A percentile compares a stretch with the other conserved stretches of the same genome.
These are phyloP conservation scores for Datnioides undecimradiatus DNA, from an alignment of 2,113 vertebrate species.

Conservation along the genomic window DNA sequence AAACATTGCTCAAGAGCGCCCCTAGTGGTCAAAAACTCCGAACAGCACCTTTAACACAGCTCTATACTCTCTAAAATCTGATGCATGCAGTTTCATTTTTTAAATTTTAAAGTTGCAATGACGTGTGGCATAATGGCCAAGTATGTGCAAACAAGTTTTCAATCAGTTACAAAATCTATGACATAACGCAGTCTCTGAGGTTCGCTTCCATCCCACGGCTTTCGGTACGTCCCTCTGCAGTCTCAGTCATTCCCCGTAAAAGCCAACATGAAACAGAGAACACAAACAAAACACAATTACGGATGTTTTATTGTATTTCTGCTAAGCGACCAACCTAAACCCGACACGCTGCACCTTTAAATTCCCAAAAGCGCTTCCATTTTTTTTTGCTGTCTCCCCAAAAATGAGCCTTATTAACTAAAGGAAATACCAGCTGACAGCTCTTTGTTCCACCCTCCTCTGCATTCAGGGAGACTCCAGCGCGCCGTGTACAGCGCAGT, in stretches of 20 bases:
- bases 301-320: no score
- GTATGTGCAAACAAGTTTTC: no score
- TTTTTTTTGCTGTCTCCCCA: constrained; percentile 13
- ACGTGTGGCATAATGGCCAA: not conserved
- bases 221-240: not conserved
- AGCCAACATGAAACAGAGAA: no score
- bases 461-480: constrained; percentile 36
- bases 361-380: constrained; percentile 16
- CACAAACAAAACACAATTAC: no score
- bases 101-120: not conserved
- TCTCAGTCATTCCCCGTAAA: not conserved
- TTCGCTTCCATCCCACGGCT: not conserved
- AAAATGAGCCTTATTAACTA: constrained; percentile 57
- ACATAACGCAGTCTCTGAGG: not conserved
- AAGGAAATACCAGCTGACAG: constrained; percentile 49
- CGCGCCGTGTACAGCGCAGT: not conserved
- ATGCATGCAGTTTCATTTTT: not conserved
- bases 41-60: no score
- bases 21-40: no score
- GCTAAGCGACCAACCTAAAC: no score
- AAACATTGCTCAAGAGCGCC: no score
- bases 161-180: not conserved
- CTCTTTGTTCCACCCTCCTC: constrained; percentile 42
- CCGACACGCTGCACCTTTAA: no score
- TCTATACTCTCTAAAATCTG: no score